A percentile compares a stretch with the other conserved stretches of the same genome.
Conservation (phyloP, 1,140 invertebrate genomes). For the Saccostrea glomerata region DNA sequence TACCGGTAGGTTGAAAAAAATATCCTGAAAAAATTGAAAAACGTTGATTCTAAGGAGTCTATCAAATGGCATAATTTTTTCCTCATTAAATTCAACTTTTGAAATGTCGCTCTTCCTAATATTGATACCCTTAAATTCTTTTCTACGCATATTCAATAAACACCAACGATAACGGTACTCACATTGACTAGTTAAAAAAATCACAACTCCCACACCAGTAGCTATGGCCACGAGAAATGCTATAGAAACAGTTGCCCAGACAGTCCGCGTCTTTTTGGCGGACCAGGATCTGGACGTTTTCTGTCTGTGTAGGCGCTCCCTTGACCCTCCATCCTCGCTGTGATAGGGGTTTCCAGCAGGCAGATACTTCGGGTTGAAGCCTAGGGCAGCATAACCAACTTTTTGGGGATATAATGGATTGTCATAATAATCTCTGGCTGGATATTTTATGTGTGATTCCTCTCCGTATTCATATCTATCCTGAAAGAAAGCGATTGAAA, state of each 20-base stretch:
- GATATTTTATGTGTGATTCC: not conserved
- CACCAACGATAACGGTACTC: not conserved
- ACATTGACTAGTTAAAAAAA: constrained; percentile 15
- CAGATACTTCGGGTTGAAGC: not conserved
- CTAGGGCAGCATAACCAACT: not conserved
- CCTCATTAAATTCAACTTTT: too few species aligned
- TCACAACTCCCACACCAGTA: not conserved
- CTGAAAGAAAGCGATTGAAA: not conserved
- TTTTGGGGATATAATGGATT: constrained; percentile 5
- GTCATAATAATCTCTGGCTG: not conserved
- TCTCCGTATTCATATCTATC: not conserved
- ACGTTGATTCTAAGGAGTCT: too few species aligned
- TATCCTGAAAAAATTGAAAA: too few species aligned
- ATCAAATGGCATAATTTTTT: too few species aligned
- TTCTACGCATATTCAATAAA: too few species aligned
- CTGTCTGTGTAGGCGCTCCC: not conserved
- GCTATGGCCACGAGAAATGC: not conserved
- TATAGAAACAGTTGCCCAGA: not conserved
- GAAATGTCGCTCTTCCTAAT: too few species aligned
- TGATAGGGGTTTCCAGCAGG: not conserved
- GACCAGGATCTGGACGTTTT: not conserved
- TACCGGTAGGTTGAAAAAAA: too few species aligned
- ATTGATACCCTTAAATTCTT: too few species aligned
- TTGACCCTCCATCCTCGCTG: not conserved
- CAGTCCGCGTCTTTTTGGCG: not conserved